Base-by-base conservation (phyloP, 2,888 invertebrate species). In the Pyrrhopygopsis socrates region DNA sequence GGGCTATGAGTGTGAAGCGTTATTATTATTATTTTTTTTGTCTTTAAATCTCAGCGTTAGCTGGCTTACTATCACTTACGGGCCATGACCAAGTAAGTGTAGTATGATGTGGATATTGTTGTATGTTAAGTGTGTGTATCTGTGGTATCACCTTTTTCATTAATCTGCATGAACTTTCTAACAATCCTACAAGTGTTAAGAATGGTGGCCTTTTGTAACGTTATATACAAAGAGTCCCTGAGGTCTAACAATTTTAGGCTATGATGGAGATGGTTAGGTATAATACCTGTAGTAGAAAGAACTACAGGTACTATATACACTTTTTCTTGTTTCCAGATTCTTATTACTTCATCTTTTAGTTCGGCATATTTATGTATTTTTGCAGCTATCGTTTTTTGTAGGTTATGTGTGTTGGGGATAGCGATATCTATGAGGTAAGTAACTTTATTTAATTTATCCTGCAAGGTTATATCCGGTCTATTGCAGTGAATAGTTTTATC, bases 371-470 rank as follows among this genome's bases (percentile, higher is more conserved):
- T 84, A 34, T 29, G 27, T 3, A 82, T 70, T 76, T 83, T 84
- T 70, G 81, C 87, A n/a, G 79, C 22, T 38, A 79, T 84, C 8
- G 78, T 88, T 29, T 77, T 84, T 45, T 68, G 82, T 63, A 88
- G 15, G 27, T 85, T 88, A 54, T 88, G 84, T 2, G 81, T 83
- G 34, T 84, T 83, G 6, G 81, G 77, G 4, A 81, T 74, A 20
- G 87, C 87, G 24, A 87, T 83, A 24, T 87, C 84, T 22, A 84
- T 87, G 1, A 82, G 70, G 50, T 54, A 78, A 45, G 75, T 71
- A 13, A 67, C 71, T 83, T 78, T 85, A 45, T 80, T 85, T 50
- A 24, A 65, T 81, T 84, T 84, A 70, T 87, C 84, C 50, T 45
- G 63, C 8, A 82, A 29, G 3, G 81, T 82, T 29, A 84, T 87